Percentiles rank a stretch among this genome's conserved stretches.
These are phyloP conservation scores for Cryptocephalus moraei DNA, from an alignment of 2,888 invertebrate genomes.

Conservation along the genomic window DNA sequence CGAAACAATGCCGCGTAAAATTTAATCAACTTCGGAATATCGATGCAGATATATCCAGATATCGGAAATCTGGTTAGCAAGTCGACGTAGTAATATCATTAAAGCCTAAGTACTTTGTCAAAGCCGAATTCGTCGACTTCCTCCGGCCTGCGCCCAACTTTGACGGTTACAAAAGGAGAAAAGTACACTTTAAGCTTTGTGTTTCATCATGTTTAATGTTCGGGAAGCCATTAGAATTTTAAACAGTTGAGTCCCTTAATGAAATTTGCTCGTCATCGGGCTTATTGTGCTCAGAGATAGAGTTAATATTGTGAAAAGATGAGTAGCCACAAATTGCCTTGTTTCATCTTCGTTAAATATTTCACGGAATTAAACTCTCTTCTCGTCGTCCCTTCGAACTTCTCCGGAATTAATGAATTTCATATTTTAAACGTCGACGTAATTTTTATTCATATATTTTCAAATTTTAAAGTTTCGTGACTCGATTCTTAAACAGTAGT, in stretches of 20 bases:
- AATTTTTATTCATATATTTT: too few relatives aligned
- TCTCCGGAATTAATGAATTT: too few relatives aligned
- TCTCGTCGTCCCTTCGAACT: too few relatives aligned
- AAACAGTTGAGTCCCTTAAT: neutral
- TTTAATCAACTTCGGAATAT: too few relatives aligned
- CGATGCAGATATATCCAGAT: neutral
- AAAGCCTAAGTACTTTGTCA: neutral
- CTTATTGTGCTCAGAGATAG: neutral
- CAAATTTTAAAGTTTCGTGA: too few relatives aligned
- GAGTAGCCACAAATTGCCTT: too few relatives aligned
- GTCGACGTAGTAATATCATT: neutral
- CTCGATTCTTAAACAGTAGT: too few relatives aligned
- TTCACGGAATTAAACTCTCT: too few relatives aligned
- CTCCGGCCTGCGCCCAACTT: neutral
- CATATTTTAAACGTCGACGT: too few relatives aligned
- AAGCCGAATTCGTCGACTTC: neutral
- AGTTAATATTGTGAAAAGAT: too few relatives aligned
- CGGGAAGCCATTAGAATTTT: neutral
- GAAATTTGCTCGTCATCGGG: neutral
- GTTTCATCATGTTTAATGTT: neutral
- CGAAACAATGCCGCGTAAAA: too few relatives aligned
- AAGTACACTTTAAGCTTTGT: neutral
- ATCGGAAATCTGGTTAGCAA: neutral
- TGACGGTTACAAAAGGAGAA: neutral
- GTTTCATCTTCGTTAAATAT: too few relatives aligned